Evolutionary conservation across 2,797 vertebrate species (phyloP), one percentile per base, ranked within the genome.

Genomic region (Octomys mimax): DNA sequence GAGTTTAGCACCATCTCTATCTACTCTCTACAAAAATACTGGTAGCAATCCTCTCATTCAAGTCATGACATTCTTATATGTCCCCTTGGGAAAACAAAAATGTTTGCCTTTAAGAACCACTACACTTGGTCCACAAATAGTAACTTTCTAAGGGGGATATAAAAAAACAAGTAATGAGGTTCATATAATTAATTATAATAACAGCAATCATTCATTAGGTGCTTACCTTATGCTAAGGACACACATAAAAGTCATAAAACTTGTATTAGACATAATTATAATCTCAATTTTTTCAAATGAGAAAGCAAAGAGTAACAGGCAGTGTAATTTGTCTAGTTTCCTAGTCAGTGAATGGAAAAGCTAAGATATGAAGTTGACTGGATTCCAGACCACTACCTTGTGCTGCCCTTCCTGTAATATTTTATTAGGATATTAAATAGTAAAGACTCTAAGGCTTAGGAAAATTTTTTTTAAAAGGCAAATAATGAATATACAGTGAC

Each of bases 271-370:
- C 36, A 96, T 6, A 78, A 84, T 49, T 84, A 86, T 89, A 71
- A 95, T 39, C 28, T 14, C 49, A 24, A 83, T 92, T 93, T 80
- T 82, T 91, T 93, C 71, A 80, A 70, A 84, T 91, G 81, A 68
- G 21, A 59, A 90, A 95, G 77, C 10, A 52, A 83, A 89, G 31
- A 64, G 22, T 28, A 89, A 49, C 10, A 89, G 10, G 24, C 77
- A 39, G 71, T 70, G n/a, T 81, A 57, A 87, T 79, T 66, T 92
- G 62, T 5, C 70, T 19, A 59, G 36, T 78, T 12, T n/a, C 59
- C 18, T 31, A 75, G 31, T 24, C 78, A 92, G 14, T 75, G 77
- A 87, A 89, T 46, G 19, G 28, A 89, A 75, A 92, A 86, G 70
- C 36, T 31, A 94, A 82, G 61, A 92, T 49, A 3, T 36, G 57